A percentile compares a stretch with the other conserved stretches of the same genome.
phyloP scores from a whole-genome alignment of 2,113 vertebrate genomes.

The Chaetodon trifascialis region DNA sequence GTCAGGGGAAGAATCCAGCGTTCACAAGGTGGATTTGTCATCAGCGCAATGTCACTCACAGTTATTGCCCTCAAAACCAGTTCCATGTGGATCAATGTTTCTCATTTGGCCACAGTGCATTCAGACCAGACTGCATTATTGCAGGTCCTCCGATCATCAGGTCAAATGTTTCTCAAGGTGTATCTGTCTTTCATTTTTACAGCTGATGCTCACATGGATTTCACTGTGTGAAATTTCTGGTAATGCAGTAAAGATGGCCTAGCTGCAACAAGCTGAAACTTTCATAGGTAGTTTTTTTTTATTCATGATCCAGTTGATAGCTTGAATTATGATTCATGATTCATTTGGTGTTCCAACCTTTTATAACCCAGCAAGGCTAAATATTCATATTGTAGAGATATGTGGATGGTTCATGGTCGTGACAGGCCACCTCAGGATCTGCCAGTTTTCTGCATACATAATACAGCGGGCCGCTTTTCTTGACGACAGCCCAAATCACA shows the following conservation, averaged over 20 bases:
- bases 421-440: not conserved
- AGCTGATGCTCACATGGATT: slow-evolving; percentile 40
- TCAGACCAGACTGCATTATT: slow-evolving; percentile 40
- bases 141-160: slow-evolving; percentile 25
- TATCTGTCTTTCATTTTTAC: slow-evolving; percentile 58
- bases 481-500: slow-evolving; percentile 7
- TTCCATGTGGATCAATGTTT: slow-evolving; percentile 28
- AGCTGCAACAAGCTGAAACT: slow-evolving; percentile 45
- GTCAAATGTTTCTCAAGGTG: slow-evolving; percentile 39
- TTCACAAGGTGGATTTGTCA: not conserved
- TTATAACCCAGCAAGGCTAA: not conserved
- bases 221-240: slow-evolving; percentile 64
- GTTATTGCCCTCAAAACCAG: not conserved
- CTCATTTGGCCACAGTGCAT: slow-evolving; percentile 15
- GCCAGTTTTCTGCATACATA: slow-evolving; percentile 25
- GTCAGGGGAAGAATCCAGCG: not conserved
- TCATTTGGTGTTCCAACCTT: not conserved
- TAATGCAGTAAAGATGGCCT: slow-evolving; percentile 48
- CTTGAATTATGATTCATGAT: slow-evolving; percentile 6
- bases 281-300: not conserved
- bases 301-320: slow-evolving; percentile 10
- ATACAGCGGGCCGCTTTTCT: not conserved
- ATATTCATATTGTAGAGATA: slow-evolving; percentile 4
- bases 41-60: not conserved
- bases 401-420: not conserved